Evolutionary conservation across 37 sponge, comb jelly and placozoan species (phyloP), one percentile per base, ranked within the genome.

Genomic region (Tethya wilhelma): DNA sequence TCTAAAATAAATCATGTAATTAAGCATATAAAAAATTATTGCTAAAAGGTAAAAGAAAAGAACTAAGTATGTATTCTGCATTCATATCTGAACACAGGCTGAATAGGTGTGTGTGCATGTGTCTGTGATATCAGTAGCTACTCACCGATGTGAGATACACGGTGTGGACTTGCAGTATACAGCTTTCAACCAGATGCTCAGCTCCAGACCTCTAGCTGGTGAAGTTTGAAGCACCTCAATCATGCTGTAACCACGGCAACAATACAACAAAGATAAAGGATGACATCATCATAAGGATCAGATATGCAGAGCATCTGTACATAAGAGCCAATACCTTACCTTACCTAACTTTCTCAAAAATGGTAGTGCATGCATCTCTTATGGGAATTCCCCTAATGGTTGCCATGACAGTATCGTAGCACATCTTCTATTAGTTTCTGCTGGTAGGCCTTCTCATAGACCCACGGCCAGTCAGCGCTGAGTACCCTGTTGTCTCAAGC

Each of bases 81-180:
- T n/a, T n/a, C n/a, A n/a, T n/a, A n/a, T n/a, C n/a, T n/a, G n/a
- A n/a, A n/a, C n/a, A n/a, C n/a, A n/a, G n/a, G n/a, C n/a, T n/a
- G n/a, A n/a, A n/a, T n/a, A n/a, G n/a, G n/a, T n/a, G n/a, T n/a
- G n/a, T n/a, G n/a, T n/a, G n/a, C n/a, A n/a, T n/a, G n/a, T n/a
- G n/a, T n/a, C n/a, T n/a, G n/a, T n/a, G n/a, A n/a, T n/a, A n/a
- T n/a, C n/a, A n/a, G n/a, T n/a, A n/a, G n/a, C n/a, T n/a, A n/a
- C n/a, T 77, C 62, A 75, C 84, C 1, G 90, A 85, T 58, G 80
- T 69, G 44, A 90, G 81, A 73, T 90, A 90, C 14, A 82, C 76
- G 0, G 81, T 72, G 76, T 90, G 90, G 3, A 66, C 14, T 25
- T 55, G 32, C 29, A 90, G 72, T 2, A n/a, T n/a, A 84, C 59